Evolutionary conservation across 1,140 invertebrate genomes (phyloP).

Genomic region (Neuroterus valhalla): DNA sequence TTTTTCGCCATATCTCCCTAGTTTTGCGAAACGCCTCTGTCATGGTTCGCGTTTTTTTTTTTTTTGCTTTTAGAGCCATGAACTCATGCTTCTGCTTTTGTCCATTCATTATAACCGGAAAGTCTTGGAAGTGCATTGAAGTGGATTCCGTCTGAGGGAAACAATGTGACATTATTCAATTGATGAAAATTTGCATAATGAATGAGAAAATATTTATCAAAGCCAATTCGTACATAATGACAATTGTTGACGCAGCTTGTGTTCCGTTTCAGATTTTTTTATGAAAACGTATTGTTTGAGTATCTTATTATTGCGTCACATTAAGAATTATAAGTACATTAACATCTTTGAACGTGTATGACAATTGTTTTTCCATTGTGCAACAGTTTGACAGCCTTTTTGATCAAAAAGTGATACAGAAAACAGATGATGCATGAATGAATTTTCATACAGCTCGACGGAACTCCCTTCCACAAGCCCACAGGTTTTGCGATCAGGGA

Average conservation of each 20-base stretch:
- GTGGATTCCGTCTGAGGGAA: not conserved
- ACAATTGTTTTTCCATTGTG: too few relatives aligned
- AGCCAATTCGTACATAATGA: not conserved
- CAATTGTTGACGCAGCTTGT: too few relatives aligned
- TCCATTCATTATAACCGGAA: constrained; percentile 14
- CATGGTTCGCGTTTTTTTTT: not conserved
- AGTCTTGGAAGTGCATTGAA: not conserved
- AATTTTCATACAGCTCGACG: not conserved
- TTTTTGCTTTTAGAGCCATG: constrained; percentile 1
- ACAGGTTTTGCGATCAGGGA: not conserved
- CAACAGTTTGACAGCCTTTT: too few relatives aligned
- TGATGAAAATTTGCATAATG: not conserved
- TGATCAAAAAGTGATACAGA: too few relatives aligned
- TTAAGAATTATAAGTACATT: too few relatives aligned
- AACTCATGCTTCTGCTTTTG: constrained; percentile 3
- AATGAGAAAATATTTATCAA: not conserved
- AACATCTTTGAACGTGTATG: too few relatives aligned
- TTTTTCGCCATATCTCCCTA: constrained; percentile 3
- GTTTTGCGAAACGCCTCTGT: constrained; percentile 18
- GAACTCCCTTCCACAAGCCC: too few relatives aligned
- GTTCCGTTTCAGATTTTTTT: too few relatives aligned
- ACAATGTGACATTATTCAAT: not conserved
- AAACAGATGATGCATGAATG: not conserved
- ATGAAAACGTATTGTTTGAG: too few relatives aligned
- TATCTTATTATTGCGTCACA: too few relatives aligned